phyloP scores from a whole-genome alignment of 2,888 invertebrate species.

The Ophioninae sp. region DNA sequence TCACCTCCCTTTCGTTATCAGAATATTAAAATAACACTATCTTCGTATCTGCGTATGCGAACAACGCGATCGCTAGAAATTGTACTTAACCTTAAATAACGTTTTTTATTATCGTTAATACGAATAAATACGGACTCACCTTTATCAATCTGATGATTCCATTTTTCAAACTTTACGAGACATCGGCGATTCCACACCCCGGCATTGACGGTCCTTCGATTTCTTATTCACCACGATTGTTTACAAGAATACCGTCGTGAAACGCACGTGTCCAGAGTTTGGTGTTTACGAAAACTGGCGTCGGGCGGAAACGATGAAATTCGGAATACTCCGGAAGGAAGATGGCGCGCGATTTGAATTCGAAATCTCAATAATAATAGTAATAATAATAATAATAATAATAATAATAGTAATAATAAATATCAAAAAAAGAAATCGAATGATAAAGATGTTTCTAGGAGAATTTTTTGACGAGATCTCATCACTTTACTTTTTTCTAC shows the following conservation, averaged over 20 bases:
- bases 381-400: no score
- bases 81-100: conserved; percentile 29
- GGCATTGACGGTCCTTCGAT: background rate
- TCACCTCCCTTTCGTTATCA: background rate
- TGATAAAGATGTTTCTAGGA: background rate
- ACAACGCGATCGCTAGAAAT: background rate
- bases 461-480: background rate
- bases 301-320: background rate
- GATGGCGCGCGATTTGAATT: background rate
- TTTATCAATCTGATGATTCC: conserved; percentile 14
- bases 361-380: background rate
- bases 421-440: no score
- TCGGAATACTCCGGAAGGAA: background rate
- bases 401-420: no score
- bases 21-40: background rate
- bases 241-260: background rate
- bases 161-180: background rate
- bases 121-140: conserved; percentile 32
- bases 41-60: background rate
- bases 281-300: conserved; percentile 8
- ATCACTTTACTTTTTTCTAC: background rate
- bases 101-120: background rate
- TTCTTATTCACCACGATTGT: background rate
- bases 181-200: background rate
- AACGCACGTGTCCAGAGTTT: conserved; percentile 34